A percentile compares a stretch with the other conserved stretches of the same genome.
These are phyloP conservation scores for Gymnogyps californianus DNA, from an alignment of 2,113 vertebrate genomes.

Conservation along the genomic window DNA sequence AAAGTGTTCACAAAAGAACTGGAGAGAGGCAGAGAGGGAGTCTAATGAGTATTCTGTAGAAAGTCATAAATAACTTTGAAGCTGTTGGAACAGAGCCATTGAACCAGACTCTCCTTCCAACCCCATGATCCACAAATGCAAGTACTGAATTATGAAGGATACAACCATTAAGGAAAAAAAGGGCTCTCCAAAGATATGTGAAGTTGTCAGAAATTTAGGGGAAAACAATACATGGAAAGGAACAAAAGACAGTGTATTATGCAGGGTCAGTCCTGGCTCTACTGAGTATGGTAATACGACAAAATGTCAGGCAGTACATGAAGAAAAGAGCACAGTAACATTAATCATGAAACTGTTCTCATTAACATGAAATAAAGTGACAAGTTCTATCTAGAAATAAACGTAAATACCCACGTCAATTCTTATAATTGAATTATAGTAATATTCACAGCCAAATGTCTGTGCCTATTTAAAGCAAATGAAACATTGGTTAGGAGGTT, in stretches of 20 bases:
- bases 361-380: background rate
- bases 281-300: background rate
- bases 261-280: background rate
- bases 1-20: background rate
- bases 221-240: background rate
- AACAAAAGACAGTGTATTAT: background rate
- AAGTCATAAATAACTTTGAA: background rate
- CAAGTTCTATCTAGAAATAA: background rate
- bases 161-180: background rate
- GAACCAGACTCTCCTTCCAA: background rate
- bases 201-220: background rate
- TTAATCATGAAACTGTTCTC: background rate
- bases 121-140: background rate
- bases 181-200: rapidly evolving
- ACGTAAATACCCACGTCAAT: background rate
- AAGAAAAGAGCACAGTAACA: background rate
- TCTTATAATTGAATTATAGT: background rate
- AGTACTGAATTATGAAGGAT: background rate
- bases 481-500: background rate
- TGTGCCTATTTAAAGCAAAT: background rate
- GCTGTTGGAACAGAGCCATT: background rate
- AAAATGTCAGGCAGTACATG: background rate
- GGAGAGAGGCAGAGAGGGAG: background rate
- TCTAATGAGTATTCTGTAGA: background rate
- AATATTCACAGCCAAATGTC: background rate